These are phyloP conservation scores for Bombus haemorrhoidalis DNA, from an alignment of 1,140 invertebrate genomes.

Conservation along the genomic window DNA sequence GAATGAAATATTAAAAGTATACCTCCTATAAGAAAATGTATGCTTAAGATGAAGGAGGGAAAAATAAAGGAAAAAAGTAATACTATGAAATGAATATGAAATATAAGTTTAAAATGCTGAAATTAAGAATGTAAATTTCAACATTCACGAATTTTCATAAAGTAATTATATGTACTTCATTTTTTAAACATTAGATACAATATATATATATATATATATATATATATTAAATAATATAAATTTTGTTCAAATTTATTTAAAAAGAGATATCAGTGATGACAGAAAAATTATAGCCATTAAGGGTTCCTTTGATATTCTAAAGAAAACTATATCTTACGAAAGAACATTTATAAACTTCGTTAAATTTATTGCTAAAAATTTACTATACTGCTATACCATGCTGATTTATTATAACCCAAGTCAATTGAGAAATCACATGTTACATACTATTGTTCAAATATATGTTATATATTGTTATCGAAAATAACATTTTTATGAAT, in stretches of 20 bases:
- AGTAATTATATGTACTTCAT: background rate
- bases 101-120: background rate
- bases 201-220: background rate
- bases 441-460: background rate
- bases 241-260: background rate
- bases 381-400: background rate
- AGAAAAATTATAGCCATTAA: background rate
- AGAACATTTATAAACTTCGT: background rate
- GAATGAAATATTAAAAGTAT: background rate
- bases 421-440: constrained; percentile 5
- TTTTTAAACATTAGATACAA: background rate
- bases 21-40: background rate
- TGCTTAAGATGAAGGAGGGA: background rate
- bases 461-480: background rate
- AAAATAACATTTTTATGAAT: constrained; percentile 8
- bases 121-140: background rate
- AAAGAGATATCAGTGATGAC: background rate
- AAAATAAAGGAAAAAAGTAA: background rate
- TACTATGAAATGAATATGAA: background rate
- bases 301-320: background rate
- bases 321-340: background rate
- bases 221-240: background rate
- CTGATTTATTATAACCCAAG: constrained; percentile 8
- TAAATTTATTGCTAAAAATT: background rate
- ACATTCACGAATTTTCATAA: background rate